phyloP scores from a whole-genome alignment of 2,797 vertebrate species.

The Pangasius sanitwongsei region DNA sequence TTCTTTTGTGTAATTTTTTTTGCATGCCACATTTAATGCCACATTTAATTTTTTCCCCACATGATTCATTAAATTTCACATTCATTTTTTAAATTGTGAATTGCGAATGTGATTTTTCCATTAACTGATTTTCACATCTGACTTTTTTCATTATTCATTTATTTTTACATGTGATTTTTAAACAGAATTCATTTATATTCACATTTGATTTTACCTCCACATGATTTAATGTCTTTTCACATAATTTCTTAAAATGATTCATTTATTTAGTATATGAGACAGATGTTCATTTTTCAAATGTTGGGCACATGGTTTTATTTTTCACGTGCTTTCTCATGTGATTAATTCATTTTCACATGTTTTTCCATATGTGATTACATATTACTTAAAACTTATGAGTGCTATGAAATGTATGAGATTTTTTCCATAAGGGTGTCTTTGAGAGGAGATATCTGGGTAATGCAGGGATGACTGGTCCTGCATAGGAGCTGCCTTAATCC shows the following conservation, averaged over 20 bases:
- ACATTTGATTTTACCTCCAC: neutral
- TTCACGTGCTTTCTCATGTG: neutral
- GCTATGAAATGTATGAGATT: neutral
- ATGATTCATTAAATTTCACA: neutral
- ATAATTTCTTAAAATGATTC: neutral
- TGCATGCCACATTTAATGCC: neutral
- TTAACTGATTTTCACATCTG: no score
- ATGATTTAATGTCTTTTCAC: neutral
- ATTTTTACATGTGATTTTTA: neutral
- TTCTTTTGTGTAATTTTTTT: neutral
- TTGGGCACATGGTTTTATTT: neutral
- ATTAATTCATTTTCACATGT: neutral
- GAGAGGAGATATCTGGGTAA: slow-evolving; percentile 38
- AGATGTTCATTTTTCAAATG: neutral
- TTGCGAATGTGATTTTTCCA: no score
- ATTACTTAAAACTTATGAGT: neutral
- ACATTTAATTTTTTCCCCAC: neutral
- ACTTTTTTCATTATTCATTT: neutral
- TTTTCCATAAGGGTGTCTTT: slow-evolving; percentile 10
- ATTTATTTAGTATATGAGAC: neutral
- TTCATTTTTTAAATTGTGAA: no score
- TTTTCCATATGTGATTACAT: neutral
- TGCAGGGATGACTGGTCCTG: slow-evolving; percentile 14
- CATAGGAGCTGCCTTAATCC: slow-evolving; percentile 40
- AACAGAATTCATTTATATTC: neutral